Evolutionary conservation across 2,888 invertebrate genomes (phyloP).

Genomic region (Physocephala rufipes): DNA sequence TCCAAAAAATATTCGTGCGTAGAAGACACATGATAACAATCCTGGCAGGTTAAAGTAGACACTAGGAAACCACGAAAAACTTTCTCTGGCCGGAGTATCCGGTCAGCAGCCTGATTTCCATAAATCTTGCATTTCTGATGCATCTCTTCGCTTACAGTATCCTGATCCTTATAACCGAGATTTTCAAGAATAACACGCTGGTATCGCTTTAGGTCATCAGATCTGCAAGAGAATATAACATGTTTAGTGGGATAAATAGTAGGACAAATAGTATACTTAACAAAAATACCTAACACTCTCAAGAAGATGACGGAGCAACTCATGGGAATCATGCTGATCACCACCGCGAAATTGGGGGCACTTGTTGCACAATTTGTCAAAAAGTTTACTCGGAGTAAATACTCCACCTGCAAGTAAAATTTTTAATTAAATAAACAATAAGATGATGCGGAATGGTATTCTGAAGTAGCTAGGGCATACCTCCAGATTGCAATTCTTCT

Average conservation of each 20-base stretch:
- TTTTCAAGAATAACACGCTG: conserved; percentile 82
- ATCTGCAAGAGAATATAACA: conserved; percentile 61
- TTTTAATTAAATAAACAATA: not conserved
- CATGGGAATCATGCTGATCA: conserved; percentile 97
- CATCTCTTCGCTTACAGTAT: conserved; percentile 79
- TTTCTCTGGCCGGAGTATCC: conserved; percentile 83
- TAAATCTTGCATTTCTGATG: conserved; percentile 84
- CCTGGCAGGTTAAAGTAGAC: conserved; percentile 88
- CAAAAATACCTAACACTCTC: conserved; percentile 82
- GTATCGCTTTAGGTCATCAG: conserved; percentile 81
- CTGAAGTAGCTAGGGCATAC: conserved; percentile 44
- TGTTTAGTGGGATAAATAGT: not conserved
- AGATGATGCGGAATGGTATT: not conserved
- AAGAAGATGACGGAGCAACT: conserved; percentile 87
- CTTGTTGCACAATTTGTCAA: conserved; percentile 73
- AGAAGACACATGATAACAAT: conserved; percentile 87
- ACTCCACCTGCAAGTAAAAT: conserved; percentile 69
- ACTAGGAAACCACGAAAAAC: conserved; percentile 94
- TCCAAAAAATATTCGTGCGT: conserved; percentile 94
- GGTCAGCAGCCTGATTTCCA: conserved; percentile 81
- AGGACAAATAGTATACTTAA: not conserved
- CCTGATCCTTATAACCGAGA: conserved; percentile 78
- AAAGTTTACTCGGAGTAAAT: conserved; percentile 73
- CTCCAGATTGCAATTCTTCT: conserved; percentile 72
- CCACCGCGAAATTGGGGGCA: conserved; percentile 90